Conservation (phyloP, 2,113 vertebrate genomes). For the sheep (Ovis aries) region ARS-UI_Ramb_v3.0 NC_056056.1:189717001-189717500, state of each 20-base stretch:
- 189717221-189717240: not conserved
- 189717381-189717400: not conserved
- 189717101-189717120: not conserved
- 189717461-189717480: not conserved
- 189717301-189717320: too few species aligned
- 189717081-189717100: not conserved
- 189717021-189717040: not conserved
- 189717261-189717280: too few species aligned
- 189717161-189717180: not conserved
- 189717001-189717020: not conserved
- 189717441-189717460: conserved; percentile 27
- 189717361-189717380: not conserved
- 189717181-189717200: not conserved
- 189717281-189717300: too few species aligned
- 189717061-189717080: not conserved
- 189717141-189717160: not conserved
- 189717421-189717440: not conserved
- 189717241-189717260: not conserved
- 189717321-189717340: not conserved
- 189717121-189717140: not conserved
- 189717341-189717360: not conserved
- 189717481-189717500: not conserved
- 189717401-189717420: not conserved
- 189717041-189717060: not conserved
- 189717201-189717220: not conserved